phyloP scores from a whole-genome alignment of 2,888 invertebrate species.

The Cactoblastis cactorum region DNA sequence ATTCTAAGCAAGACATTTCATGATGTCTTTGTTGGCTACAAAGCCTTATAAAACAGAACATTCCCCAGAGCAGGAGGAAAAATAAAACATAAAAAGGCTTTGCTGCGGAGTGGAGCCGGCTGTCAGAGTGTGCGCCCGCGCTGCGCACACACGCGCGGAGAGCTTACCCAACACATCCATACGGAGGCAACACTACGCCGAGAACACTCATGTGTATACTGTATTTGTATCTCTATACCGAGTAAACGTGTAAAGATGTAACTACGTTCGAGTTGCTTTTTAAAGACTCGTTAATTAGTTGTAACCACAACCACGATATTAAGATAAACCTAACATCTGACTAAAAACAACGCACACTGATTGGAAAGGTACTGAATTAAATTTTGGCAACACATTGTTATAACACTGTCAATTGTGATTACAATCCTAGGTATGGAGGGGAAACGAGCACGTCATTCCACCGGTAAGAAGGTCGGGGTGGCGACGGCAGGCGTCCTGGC shows the following conservation, averaged over 20 bases:
- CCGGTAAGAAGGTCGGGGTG: conserved; percentile 65
- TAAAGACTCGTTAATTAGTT: conserved; percentile 2
- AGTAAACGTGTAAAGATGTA: conserved; percentile 30
- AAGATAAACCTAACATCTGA: neutral
- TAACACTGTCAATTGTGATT: conserved; percentile 29
- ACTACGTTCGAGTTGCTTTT: conserved; percentile 26
- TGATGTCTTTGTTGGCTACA: conserved; percentile 33
- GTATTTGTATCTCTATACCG: conserved; percentile 24
- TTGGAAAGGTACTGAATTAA: neutral
- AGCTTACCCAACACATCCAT: conserved; percentile 53
- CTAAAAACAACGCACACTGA: neutral
- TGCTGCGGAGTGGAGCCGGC: conserved; percentile 56
- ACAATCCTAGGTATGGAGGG: conserved; percentile 32
- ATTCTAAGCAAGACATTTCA: conserved; percentile 14
- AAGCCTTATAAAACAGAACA: conserved; percentile 38
- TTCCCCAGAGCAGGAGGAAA: conserved; percentile 63
- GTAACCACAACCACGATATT: conserved; percentile 4
- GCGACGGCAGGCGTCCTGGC: conserved; percentile 55
- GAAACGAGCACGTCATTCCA: conserved; percentile 70
- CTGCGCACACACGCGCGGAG: conserved; percentile 43
- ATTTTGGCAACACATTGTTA: conserved; percentile 14
- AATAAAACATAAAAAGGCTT: conserved; percentile 73
- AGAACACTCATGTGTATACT: conserved; percentile 33
- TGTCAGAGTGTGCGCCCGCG: conserved; percentile 48
- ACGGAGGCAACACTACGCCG: conserved; percentile 56